phyloP scores from a whole-genome alignment of 2,888 invertebrate species.

The Dicyrtoma fusca region DNA sequence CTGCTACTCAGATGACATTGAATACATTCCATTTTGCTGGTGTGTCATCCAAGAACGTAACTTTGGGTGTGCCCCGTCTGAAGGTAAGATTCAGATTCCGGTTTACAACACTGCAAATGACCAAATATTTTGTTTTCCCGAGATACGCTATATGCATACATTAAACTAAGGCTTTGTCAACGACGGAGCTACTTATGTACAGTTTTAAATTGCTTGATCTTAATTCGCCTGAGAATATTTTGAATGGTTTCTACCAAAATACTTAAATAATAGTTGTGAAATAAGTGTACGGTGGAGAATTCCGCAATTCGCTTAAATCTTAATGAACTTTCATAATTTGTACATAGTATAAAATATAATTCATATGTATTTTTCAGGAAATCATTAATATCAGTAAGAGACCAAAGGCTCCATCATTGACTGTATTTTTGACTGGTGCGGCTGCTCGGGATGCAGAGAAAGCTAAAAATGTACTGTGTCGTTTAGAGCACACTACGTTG shows the following conservation, averaged over 20 bases:
- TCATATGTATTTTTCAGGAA: slow-evolving; percentile 59
- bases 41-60: slow-evolving; percentile 99
- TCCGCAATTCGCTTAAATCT: no score
- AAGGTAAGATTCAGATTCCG: slow-evolving; percentile 67
- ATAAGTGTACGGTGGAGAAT: no score
- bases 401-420: slow-evolving; percentile 98
- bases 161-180: no score
- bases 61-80: slow-evolving; percentile 95
- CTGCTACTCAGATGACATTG: slow-evolving; percentile 99
- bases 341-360: not conserved
- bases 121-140: no score
- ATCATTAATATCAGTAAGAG: slow-evolving; percentile 97
- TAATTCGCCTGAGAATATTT: no score
- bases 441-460: slow-evolving; percentile 99
- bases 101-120: no score
- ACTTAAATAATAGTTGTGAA: no score
- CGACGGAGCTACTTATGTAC: no score
- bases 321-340: no score
- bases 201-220: no score
- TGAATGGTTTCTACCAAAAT: no score
- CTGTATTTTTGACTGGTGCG: slow-evolving; percentile 96
- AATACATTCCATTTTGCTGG: slow-evolving; percentile 99
- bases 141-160: no score
- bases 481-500: slow-evolving; percentile 96
- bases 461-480: slow-evolving; percentile 97